phyloP scores from a whole-genome alignment of 2,113 vertebrate genomes.

The Scalopus aquaticus region DNA sequence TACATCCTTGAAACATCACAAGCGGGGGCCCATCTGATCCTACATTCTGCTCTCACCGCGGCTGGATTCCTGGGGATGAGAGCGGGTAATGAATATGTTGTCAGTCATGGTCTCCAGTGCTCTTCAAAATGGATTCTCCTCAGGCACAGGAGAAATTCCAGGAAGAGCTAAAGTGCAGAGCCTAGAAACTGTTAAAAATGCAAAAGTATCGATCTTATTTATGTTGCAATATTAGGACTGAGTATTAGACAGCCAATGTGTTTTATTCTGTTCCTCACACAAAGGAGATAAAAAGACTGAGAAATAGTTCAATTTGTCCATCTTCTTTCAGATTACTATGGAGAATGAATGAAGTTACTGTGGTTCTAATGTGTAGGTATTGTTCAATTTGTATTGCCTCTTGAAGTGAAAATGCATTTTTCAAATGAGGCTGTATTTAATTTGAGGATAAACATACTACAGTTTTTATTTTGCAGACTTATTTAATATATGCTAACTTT shows the following conservation, averaged over 20 bases:
- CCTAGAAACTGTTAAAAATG: neutral
- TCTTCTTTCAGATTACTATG: neutral
- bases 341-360: neutral
- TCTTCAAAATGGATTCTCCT: neutral
- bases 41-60: neutral
- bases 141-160: neutral
- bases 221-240: conserved; percentile 35
- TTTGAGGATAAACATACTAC: neutral
- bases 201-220: neutral
- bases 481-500: neutral
- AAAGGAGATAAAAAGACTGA: neutral
- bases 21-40: neutral
- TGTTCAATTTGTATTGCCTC: neutral
- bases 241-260: neutral
- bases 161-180: neutral
- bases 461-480: conserved; percentile 18
- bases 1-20: neutral
- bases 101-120: neutral
- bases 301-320: neutral
- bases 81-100: neutral
- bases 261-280: conserved; percentile 7
- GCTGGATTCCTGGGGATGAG: neutral
- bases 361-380: neutral
- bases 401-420: conserved; percentile 14
- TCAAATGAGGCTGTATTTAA: neutral